Base-by-base conservation (phyloP, 2,888 invertebrate species). In the Plebejus melissa region DNA sequence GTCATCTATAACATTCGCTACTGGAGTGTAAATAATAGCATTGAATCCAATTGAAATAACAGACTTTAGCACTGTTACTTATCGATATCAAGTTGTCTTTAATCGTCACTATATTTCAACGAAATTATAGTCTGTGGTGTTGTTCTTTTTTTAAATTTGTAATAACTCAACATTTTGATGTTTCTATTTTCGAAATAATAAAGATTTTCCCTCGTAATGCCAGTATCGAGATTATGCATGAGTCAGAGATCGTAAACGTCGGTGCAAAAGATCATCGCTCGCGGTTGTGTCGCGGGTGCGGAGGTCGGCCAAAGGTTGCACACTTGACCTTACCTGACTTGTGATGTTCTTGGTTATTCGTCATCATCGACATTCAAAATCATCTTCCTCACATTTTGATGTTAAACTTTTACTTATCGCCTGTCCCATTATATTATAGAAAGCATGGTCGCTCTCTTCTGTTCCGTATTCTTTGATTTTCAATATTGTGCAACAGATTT, bases 221-320 rank as follows among this genome's bases (percentile, higher is more conserved):
- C 2, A 58, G 58, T 58, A 58, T 58, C 58, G 54, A 58, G 58
- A 58, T 58, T 58, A 22, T 58, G 32, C 65, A 65, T 32, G 32
- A 65, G 32, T 65, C 36, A 65, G 65, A 32, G 65, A 32, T 65
- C 32, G 32, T 16, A 36, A 65, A 65, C 65, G 32, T 65, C 13
- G 32, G 65, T 65, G 32, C 65, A 65, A 65, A 65, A 11, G 32
- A 65, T 65, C 65, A 65, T 65, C 65, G 16, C 11, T 60, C 60
- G 65, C 32, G 13, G 4, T 65, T 65, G 65, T 65, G 65, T 65
- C 65, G 32, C 54, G 16, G 54, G 0, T 4, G 60, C 65, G 32
- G 65, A 65, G 65, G 65, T 65, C 65, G 65, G 65, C 65, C 65
- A 65, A 65, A 65, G 65, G 65, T 65, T 36, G 65, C 32, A 65